These are phyloP conservation scores for Numenius arquata DNA, from an alignment of 2,113 vertebrate genomes.

Conservation along the genomic window DNA sequence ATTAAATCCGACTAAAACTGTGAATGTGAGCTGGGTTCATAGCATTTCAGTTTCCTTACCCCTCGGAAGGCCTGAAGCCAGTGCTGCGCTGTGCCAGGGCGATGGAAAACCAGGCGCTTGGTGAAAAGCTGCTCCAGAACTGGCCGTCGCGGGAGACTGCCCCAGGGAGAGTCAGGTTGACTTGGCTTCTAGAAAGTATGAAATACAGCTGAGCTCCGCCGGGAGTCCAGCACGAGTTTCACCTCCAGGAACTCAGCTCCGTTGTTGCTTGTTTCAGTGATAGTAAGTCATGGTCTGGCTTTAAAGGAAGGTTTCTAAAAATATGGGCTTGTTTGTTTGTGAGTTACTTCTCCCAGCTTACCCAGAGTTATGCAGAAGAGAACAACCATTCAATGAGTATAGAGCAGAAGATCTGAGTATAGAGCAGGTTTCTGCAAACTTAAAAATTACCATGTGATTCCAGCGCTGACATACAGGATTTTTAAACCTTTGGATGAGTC, in stretches of 20 bases:
- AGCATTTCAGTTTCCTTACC: background rate
- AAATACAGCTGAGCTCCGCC: fast-evolving
- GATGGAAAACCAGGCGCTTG: background rate
- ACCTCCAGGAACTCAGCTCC: background rate
- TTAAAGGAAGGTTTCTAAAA: background rate
- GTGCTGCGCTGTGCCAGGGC: background rate
- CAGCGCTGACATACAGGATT: background rate
- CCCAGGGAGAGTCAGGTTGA: background rate
- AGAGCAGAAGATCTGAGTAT: background rate
- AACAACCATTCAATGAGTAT: background rate
- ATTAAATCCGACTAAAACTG: background rate
- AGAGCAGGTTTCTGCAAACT: background rate
- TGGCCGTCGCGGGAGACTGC: too few species aligned
- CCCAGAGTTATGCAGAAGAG: too few species aligned
- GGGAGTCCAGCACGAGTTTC: background rate
- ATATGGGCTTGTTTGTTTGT: background rate
- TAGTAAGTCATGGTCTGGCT: background rate
- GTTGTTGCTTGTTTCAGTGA: background rate
- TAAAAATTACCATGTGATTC: background rate
- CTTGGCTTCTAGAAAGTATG: background rate
- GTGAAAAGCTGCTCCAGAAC: background rate
- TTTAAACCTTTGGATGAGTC: background rate
- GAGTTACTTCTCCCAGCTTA: background rate
- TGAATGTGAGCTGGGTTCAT: background rate
- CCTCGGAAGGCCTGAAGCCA: background rate